Evolutionary conservation across 2,888 invertebrate genomes (phyloP).

Genomic region (Zhengitettix transpicula): DNA sequence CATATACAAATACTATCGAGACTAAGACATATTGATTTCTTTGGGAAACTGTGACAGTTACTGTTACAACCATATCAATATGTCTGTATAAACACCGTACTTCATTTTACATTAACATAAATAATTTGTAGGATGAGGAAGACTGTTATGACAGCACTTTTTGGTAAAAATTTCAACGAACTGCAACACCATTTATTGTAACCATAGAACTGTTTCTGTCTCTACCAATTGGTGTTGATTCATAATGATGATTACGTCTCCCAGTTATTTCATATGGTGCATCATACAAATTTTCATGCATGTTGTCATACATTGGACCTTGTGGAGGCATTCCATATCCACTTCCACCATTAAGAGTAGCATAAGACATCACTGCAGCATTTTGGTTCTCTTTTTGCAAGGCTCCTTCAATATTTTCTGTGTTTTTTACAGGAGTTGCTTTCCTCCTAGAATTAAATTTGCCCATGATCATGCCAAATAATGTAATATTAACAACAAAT

Average conservation of each 20-base stretch:
- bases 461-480: no score
- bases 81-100: no score
- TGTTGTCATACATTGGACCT: slow-evolving; percentile 41
- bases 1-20: neutral
- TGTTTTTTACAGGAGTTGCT: slow-evolving; percentile 73
- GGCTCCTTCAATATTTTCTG: slow-evolving; percentile 74
- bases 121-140: no score
- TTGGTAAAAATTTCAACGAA: slow-evolving; percentile 36
- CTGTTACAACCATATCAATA: no score
- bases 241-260: slow-evolving; percentile 41
- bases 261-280: slow-evolving; percentile 54
- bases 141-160: no score
- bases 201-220: slow-evolving; percentile 38
- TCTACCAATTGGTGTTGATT: slow-evolving; percentile 45
- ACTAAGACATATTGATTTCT: neutral
- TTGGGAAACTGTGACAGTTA: neutral
- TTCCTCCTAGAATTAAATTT: slow-evolving; percentile 39
- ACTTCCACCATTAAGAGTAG: slow-evolving; percentile 58
- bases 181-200: slow-evolving; percentile 78
- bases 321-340: slow-evolving; percentile 21
- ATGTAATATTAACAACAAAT: no score
- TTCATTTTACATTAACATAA: no score
- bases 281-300: slow-evolving; percentile 55
- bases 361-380: slow-evolving; percentile 79
- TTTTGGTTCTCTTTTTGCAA: slow-evolving; percentile 73